These are phyloP conservation scores for Sebastes diaconus DNA, from an alignment of 2,797 vertebrate species.

Conservation along the genomic window DNA sequence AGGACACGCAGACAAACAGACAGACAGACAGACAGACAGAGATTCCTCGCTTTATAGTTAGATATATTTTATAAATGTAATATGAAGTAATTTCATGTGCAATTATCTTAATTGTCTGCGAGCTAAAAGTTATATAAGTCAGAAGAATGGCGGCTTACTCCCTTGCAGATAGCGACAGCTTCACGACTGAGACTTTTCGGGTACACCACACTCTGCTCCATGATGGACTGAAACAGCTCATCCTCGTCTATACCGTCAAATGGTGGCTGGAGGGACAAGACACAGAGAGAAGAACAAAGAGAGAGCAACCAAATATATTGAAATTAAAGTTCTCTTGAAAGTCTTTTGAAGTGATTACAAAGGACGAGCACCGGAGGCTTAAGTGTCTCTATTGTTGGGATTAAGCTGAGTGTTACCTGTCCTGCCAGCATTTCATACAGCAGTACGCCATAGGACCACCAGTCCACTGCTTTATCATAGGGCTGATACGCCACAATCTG, in stretches of 20 bases:
- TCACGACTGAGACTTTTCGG: slow-evolving; percentile 91
- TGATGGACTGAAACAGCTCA: slow-evolving; percentile 93
- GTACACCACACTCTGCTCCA: slow-evolving; percentile 92
- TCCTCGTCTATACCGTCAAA: slow-evolving; percentile 94
- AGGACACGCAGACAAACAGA: too few relatives aligned
- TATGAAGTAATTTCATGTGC: neutral
- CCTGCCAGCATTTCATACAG: slow-evolving; percentile 94
- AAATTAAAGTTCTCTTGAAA: slow-evolving; percentile 37
- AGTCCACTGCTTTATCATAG: slow-evolving; percentile 91
- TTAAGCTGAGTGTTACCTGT: slow-evolving; percentile 80
- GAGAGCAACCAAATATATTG: slow-evolving; percentile 14
- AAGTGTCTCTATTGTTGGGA: slow-evolving; percentile 21
- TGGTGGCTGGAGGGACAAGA: slow-evolving; percentile 81
- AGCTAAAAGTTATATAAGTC: neutral
- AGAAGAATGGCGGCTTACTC: slow-evolving; percentile 76
- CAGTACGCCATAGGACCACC: slow-evolving; percentile 94
- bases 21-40: too few relatives aligned
- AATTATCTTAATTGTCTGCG: slow-evolving; percentile 2
- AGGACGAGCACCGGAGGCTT: slow-evolving; percentile 23
- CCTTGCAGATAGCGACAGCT: slow-evolving; percentile 93
- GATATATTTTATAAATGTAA: neutral
- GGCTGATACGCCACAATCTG: slow-evolving; percentile 94
- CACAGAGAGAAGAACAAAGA: neutral
- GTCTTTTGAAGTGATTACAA: slow-evolving; percentile 53
- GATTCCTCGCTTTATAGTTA: neutral